These are phyloP conservation scores for Hylyphantes graminicola DNA, from an alignment of 1,140 invertebrate species.

Conservation along the genomic window DNA sequence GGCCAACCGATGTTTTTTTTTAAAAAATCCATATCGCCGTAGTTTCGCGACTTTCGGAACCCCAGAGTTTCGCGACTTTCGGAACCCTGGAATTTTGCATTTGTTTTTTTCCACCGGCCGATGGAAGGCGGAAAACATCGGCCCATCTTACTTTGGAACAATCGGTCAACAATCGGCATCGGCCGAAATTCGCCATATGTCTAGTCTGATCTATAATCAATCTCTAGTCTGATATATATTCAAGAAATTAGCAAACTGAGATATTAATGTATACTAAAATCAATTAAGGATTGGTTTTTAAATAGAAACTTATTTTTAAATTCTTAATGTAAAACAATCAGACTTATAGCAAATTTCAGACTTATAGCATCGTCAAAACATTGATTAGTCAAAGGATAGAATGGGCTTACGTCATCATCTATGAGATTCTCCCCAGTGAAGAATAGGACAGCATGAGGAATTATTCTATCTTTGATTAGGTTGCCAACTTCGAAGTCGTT, in stretches of 20 bases:
- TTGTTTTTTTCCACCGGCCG: too few species aligned
- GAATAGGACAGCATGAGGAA: constrained; percentile 92
- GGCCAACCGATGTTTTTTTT: too few species aligned
- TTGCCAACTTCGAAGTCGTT: constrained; percentile 98
- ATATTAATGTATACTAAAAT: background rate
- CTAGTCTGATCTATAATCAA: too few species aligned
- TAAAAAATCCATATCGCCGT: too few species aligned
- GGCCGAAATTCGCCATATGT: too few species aligned
- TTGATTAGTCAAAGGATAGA: background rate
- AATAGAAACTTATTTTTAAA: background rate
- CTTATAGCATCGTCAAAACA: background rate
- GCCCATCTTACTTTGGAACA: too few species aligned
- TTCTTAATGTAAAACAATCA: background rate
- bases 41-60: too few species aligned
- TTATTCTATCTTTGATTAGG: constrained; percentile 92
- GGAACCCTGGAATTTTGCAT: too few species aligned
- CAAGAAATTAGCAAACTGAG: background rate
- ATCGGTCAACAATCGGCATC: too few species aligned
- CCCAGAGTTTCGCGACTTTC: too few species aligned
- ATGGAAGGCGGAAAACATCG: too few species aligned
- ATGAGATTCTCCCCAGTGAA: constrained; percentile 78
- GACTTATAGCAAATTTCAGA: background rate
- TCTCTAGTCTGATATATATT: too few species aligned
- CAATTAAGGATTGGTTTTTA: background rate
- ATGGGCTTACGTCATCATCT: constrained; percentile 60